A percentile compares a stretch with the other conserved stretches of the same genome.
Conservation (phyloP, 2,888 invertebrate species). For the Pristionchus entomophagus region DNA sequence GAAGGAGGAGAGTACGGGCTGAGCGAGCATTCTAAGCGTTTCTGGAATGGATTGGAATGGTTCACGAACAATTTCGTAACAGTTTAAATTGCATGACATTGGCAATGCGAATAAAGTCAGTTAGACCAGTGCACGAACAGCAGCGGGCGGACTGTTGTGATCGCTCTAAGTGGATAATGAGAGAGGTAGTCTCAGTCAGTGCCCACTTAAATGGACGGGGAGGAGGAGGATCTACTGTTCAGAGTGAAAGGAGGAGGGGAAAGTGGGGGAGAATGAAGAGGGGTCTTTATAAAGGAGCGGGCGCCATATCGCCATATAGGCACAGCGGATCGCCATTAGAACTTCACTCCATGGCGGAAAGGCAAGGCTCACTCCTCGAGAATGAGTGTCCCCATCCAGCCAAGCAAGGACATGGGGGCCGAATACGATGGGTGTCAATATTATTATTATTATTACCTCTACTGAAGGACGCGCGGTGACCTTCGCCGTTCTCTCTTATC, state of each 20-base stretch:
- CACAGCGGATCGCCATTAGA: not conserved
- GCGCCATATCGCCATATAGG: not conserved
- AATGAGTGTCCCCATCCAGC: not conserved
- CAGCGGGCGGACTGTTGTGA: not conserved
- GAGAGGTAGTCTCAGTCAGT: not conserved
- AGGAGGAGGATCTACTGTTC: conserved; percentile 13
- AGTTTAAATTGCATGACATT: not conserved
- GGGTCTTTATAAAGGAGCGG: conserved; percentile 1
- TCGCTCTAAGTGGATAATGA: conserved; percentile 27
- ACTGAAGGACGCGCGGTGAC: conserved; percentile 9
- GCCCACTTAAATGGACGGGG: conserved; percentile 19
- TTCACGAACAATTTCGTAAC: too few species aligned
- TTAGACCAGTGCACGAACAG: not conserved
- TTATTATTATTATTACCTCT: conserved; percentile 17
- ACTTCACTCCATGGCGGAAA: too few species aligned
- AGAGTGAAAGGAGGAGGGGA: conserved; percentile 13
- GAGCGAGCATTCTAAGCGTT: conserved; percentile 45
- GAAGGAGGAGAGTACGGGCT: conserved; percentile 48
- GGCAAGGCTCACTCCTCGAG: too few species aligned
- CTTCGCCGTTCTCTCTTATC: conserved; percentile 25
- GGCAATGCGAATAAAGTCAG: not conserved
- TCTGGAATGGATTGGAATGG: not conserved
- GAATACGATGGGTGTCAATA: conserved; percentile 8
- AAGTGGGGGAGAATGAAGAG: not conserved
- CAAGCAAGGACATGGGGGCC: not conserved